Evolutionary conservation across 2,797 vertebrate species (phyloP).

Genomic region (Alosa sapidissima): DNA sequence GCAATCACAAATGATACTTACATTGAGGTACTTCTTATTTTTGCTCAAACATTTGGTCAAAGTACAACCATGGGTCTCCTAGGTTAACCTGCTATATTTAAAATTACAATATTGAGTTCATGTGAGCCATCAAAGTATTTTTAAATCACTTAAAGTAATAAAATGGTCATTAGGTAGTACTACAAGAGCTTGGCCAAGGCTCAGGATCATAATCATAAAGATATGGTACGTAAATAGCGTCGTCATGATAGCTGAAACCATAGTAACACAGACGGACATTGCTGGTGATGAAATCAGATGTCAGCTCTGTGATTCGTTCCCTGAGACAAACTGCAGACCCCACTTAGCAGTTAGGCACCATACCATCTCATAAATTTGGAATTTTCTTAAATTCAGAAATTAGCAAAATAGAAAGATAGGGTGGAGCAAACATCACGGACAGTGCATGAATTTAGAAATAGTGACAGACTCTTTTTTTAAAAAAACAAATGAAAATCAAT

Average conservation of each 20-base stretch:
- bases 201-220: neutral
- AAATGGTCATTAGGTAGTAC: slow-evolving; percentile 7
- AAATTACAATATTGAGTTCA: neutral
- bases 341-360: slow-evolving; percentile 23
- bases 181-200: neutral
- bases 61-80: slow-evolving; percentile 4
- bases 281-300: slow-evolving; percentile 70
- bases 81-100: slow-evolving; percentile 5
- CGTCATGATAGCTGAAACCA: neutral
- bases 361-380: slow-evolving; percentile 11
- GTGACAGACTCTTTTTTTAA: neutral
- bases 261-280: slow-evolving; percentile 45
- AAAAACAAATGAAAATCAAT: slow-evolving; percentile 4
- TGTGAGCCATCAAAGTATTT: neutral
- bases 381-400: slow-evolving; percentile 8
- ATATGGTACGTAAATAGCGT: neutral
- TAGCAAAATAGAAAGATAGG: neutral
- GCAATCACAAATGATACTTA: neutral
- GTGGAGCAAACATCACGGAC: neutral
- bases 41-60: slow-evolving; percentile 23
- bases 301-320: slow-evolving; percentile 74
- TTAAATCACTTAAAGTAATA: neutral
- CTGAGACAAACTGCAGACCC: slow-evolving; percentile 72
- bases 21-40: neutral
- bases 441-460: neutral